Base-by-base conservation (phyloP, 2,797 vertebrate species). In the Cyclopterus lumpus region DNA sequence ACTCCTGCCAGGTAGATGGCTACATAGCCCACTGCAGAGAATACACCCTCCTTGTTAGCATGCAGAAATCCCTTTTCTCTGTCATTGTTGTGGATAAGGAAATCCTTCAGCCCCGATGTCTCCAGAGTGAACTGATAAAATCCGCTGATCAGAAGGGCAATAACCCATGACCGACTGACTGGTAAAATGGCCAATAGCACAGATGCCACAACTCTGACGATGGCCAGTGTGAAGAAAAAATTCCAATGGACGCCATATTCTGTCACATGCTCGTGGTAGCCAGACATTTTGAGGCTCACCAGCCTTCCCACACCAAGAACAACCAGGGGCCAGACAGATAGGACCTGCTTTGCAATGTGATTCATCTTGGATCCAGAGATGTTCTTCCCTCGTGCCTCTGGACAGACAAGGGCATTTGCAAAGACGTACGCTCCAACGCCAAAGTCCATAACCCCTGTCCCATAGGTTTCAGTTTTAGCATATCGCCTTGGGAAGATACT, bases 171-270 rank as follows among this genome's bases (percentile, higher is more conserved):
- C 24, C 80, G 88, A 5, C 53, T 91, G 44, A 85, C 82, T 4
- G 97, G 96, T 26, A 97, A 91, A 11, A 96, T 0, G 14, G 90
- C 75, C 73, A 99, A 82, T 61, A 99, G 85, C 24, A 95, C 38
- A 6, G 97, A 97, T 8, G 96, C 95, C 55, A 94, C 71, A 26
- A 98, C 86, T 89, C 96, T 95, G 36, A 99, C 96, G 3, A 95
- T 74, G 0, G 96, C 95, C 62, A 99, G 74, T 0, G 97, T 99
- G 82, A 99, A 99, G 87, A 99, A 99, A 71, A 99, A 99, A 87
- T 99, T 99, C 98, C 98, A 99, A 84, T 99, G 97, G 70, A 97
- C 85, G 0, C 98, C 98, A 3, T 99, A 99, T 81, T 99, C 98
- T 0, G 96, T 96, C 28, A 96, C 85, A 26, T 99, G 98, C 81